Evolutionary conservation across 1,140 invertebrate genomes (phyloP).

Genomic region (Periplaneta americana): DNA sequence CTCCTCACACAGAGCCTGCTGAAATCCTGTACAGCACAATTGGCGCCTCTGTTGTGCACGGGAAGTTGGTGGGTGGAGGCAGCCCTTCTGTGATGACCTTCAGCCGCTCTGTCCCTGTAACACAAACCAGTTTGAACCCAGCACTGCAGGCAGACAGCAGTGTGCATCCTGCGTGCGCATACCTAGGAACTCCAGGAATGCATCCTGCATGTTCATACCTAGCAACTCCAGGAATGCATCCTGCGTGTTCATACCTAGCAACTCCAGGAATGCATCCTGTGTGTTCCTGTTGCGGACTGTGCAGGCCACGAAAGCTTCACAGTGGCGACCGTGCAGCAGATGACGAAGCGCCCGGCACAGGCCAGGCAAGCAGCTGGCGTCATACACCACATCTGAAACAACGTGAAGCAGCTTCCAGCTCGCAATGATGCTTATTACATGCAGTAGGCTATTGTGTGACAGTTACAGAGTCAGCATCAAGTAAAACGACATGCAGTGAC

Average conservation of each 20-base stretch:
- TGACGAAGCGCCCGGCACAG: slow-evolving; percentile 36
- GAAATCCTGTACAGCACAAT: neutral
- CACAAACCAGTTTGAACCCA: neutral
- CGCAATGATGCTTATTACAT: neutral
- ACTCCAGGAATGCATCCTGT: slow-evolving; percentile 1
- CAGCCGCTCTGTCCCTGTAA: neutral
- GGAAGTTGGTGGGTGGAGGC: neutral
- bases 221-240: neutral
- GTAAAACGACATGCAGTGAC: no score
- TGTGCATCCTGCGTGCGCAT: neutral
- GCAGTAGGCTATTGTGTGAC: no score
- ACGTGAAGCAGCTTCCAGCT: neutral
- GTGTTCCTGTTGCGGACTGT: slow-evolving; percentile 45
- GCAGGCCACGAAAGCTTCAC: slow-evolving; percentile 39
- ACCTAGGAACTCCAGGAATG: neutral
- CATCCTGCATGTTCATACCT: neutral
- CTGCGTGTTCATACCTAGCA: slow-evolving; percentile 4
- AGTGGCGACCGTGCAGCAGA: slow-evolving; percentile 29
- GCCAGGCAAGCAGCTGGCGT: slow-evolving; percentile 36
- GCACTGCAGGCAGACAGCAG: neutral
- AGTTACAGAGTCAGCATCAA: no score
- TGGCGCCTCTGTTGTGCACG: neutral
- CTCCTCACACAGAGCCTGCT: no score
- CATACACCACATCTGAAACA: slow-evolving; percentile 46
- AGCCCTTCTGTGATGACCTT: neutral